Evolutionary conservation across 35 echinoderm and acorn worm genomes (phyloP), one percentile per base, ranked within the genome.

Genomic region (Lytechinus variegatus): DNA sequence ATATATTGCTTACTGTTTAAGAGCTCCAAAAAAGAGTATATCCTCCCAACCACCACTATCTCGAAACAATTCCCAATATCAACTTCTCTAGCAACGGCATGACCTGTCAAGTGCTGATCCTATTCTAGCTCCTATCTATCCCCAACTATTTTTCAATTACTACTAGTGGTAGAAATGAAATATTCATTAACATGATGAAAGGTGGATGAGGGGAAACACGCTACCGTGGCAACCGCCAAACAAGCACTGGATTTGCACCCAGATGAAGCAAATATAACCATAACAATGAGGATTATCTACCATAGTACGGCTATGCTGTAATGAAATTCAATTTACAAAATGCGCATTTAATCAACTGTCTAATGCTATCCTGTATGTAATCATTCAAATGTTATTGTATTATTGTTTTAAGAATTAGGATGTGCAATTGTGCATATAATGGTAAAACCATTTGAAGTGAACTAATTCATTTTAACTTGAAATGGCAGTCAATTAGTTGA

Each of bases 161-260:
- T 44, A 44, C 1, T 44, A 79, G 66, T 19, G 66, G 21, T 79
- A 79, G 66, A 79, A 72, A 79, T 79, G 66, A 79, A 79, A 79
- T 79, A 79, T 79, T 79, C 66, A 79, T 79, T 24, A 79, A 24
- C 16, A 79, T 79, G 66, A 79, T 79, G n/a, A 79, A 71, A 79
- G n/a, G 66, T 24, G 24, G 66, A 79, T 24, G 66, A 79, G 66
- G 21, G 66, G 66, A 79, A 79, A 79, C 19, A 19, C 21, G 66
- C 66, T 79, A 79, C 66, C 66, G 14, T 79, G 66, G 66, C 66
- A 79, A 79, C 66, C 66, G n/a, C n/a, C 66, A 79, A 79, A 79
- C 66, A 79, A 79, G n/a, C 16, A 7, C 19, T 79, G 66, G 66
- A 79, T 79, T 79, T 79, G 66, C 66, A 79, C 66, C 66, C 66